Evolutionary conservation across 2,797 vertebrate species (phyloP), one percentile per base, ranked within the genome.

Genomic region (Spinibarbus caldwelli): DNA sequence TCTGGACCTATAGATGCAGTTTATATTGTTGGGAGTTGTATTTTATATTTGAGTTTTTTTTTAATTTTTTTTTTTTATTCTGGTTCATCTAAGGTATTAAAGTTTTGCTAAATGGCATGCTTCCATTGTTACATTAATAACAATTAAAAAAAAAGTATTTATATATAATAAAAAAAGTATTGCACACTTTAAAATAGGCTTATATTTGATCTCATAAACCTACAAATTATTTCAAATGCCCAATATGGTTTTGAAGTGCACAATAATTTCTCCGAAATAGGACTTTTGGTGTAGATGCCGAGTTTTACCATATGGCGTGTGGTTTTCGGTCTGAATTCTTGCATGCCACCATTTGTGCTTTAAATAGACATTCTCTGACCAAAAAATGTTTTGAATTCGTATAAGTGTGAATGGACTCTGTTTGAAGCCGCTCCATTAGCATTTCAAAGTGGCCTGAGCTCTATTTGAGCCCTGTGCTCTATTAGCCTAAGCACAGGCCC

Each of bases 361-460:
- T 80, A 84, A 85, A 66, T 26, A 78, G 86, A 84, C 95, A 93
- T 93, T 91, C 95, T 94, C 95, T 95, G 95, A 94, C 93, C 94
- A 94, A 92, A 92, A 94, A 95, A 95, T 95, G 94, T 95, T 96
- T 95, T 94, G 95, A 96, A 96, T 96, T 96, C 96, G 96, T 96
- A 95, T 94, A 92, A 96, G 96, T 96, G 96, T 95, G 96, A 96
- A 96, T 97, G 97, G 96, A 96, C 97, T 95, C 94, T 95, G 96
- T 97, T 97, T 96, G 95, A 96, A 95, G 95, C 95, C 92, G 93
- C 82, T 62, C 84, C 75, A 98, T 99, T 97, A 97, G 94, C 97
- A 98, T 97, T 97, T 98, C 96, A 98, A 98, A 99, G 97, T 96
- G 95, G 95, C 92, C 94, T 93, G 91, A 94, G 95, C 93, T 94